These are phyloP conservation scores for Rhinoderma darwinii DNA, from an alignment of 2,113 vertebrate genomes.

Conservation along the genomic window DNA sequence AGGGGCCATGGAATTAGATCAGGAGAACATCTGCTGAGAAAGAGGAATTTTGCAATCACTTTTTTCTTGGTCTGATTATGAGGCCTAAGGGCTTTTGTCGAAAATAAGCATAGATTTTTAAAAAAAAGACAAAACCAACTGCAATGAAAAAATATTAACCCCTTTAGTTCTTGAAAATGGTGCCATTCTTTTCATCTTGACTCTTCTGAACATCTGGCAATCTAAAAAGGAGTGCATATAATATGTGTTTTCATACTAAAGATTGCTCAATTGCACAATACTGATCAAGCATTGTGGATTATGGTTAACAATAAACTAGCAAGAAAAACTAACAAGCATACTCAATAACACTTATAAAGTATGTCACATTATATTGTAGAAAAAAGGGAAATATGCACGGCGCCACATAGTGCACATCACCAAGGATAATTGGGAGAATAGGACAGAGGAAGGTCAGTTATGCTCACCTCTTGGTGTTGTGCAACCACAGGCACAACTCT, in stretches of 20 bases:
- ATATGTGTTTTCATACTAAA: not conserved
- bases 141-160: constrained; percentile 15
- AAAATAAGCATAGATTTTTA: constrained; percentile 27
- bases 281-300: too few species aligned
- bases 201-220: not conserved
- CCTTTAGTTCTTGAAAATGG: not conserved
- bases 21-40: constrained; percentile 46
- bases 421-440: too few species aligned
- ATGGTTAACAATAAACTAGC: too few species aligned
- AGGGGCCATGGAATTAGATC: not conserved
- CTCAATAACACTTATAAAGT: too few species aligned
- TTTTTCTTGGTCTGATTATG: constrained; percentile 39
- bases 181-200: not conserved
- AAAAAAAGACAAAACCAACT: constrained; percentile 11
- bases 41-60: constrained; percentile 47
- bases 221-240: not conserved
- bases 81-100: constrained; percentile 36
- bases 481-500: too few species aligned
- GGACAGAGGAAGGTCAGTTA: too few species aligned
- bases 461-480: too few species aligned
- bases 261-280: too few species aligned
- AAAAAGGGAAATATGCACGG: too few species aligned
- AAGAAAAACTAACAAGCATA: too few species aligned
- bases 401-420: too few species aligned
- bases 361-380: too few species aligned